Evolutionary conservation across 1,140 invertebrate species (phyloP), one percentile per base, ranked within the genome.

Genomic region (Drosophila aff.): DNA sequence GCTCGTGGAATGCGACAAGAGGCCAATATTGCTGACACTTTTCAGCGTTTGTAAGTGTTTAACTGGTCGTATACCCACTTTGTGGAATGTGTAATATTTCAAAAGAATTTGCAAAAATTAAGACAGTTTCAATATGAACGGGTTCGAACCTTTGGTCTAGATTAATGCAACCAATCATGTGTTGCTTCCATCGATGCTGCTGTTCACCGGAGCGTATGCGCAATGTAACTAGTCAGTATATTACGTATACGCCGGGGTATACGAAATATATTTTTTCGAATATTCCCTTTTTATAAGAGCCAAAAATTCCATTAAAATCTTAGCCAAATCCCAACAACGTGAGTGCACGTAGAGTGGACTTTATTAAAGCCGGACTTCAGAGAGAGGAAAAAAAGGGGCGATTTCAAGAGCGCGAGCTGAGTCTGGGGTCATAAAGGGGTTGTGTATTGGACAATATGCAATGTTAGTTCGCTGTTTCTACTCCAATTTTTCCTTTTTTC

Each of bases 401-500:
- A 50, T 38, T 40, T 36, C 44, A 50, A 28, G 15, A 36, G 40
- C 4, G 40, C 16, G n/a, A 28, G 13, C 16, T 10, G 16, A 16
- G 46, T 47, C 18, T 2, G 31, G 26, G 26, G 44, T 52, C 68
- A 71, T 43, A 71, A 73, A 73, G 57, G 43, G 69, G 47, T 50
- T 73, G 46, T 41, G 53, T 52, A 74, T 49, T 61, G 55, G 71
- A 61, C 71, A 72, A 73, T 74, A 74, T 74, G 71, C 71, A 61
- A 73, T 73, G 68, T 73, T 61, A 40, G 67, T 68, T 47, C 4
- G 64, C 49, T 55, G 47, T 50, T 55, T 50, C 40, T 47, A 47
- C 58, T 49, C 15, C 18, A 31, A 38, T 69, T 69, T 63, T 63
- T 60, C 16, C 16, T 23, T 64, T 49, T 49, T 47, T 47, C 4